Evolutionary conservation across 2,797 vertebrate genomes (phyloP), one percentile per base, ranked within the genome.

Genomic region (Semotilus atromaculatus): DNA sequence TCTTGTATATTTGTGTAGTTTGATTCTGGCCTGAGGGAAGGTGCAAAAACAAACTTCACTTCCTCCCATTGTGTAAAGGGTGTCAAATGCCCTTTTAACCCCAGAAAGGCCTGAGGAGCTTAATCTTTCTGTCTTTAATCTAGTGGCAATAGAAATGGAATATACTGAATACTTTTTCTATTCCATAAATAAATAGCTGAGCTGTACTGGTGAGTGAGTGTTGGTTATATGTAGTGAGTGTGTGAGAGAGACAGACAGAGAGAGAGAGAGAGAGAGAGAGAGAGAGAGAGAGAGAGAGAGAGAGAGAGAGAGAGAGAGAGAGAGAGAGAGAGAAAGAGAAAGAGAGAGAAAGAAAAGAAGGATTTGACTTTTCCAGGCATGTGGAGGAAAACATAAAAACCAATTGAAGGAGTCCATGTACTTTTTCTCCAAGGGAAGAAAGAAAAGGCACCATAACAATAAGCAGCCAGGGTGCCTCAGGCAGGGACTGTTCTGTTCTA

Each of bases 51-150:
- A 85, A 62, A 36, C 83, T 64, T 18, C 55, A 80, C 55, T 79
- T 85, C 83, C 83, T 85, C 31, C 76, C 53, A 79, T 85, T 85
- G 83, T 85, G 53, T 78, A 45, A 55, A 78, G 51, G 75, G 38
- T 70, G 66, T 85, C 83, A 80, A 79, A 85, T 80, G 79, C 6
- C 14, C 82, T 77, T 84, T 77, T 78, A 78, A 84, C 74, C 82
- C 36, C 21, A 90, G 90, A 91, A 91, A 91, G 86, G 66, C 14
- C 21, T 18, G 51, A 58, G 29, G 38, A 58, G 26, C 64, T n/a
- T 72, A 45, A 48, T 79, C 53, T 14, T 79, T 72, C 13, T 79
- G 38, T 79, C 53, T 72, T 79, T 71, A 76, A 66, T 83, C 38
- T 51, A 55, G 36, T 40, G 23, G 60, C 72, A 53, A 53, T 14